Conservation (phyloP, 2,113 vertebrate genomes). For the Channa argus region DNA sequence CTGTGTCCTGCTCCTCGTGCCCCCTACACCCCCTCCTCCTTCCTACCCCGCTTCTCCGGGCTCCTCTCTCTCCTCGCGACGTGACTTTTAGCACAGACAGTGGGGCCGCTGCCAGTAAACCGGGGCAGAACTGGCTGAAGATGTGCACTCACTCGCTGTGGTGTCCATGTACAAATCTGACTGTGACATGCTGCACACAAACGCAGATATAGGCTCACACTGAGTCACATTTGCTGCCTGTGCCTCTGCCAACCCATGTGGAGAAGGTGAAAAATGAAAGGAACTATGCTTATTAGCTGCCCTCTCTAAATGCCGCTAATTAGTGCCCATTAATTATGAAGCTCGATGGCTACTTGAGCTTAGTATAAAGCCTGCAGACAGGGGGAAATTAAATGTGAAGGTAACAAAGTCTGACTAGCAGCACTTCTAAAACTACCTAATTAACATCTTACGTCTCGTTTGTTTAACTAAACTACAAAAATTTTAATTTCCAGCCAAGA, state of each 20-base stretch:
- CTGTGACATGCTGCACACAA: conserved; percentile 4
- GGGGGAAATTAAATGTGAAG: neutral
- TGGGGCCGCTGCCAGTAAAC: conserved; percentile 82
- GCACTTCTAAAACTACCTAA: neutral
- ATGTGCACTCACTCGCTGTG: conserved; percentile 55
- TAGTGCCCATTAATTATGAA: neutral
- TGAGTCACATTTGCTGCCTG: neutral
- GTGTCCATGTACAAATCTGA: conserved; percentile 38
- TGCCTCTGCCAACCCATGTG: neutral
- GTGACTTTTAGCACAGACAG: conserved; percentile 86
- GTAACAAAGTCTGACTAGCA: neutral
- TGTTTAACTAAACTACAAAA: neutral
- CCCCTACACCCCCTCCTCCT: conserved; percentile 74
- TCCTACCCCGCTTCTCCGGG: conserved; percentile 67
- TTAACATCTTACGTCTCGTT: neutral
- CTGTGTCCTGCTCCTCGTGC: conserved; percentile 84
- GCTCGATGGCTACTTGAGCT: neutral
- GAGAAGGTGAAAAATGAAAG: neutral
- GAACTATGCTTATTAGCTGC: neutral
- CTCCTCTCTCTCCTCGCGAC: conserved; percentile 79
- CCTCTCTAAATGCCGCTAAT: neutral
- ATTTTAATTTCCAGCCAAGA: neutral
- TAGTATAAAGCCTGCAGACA: neutral
- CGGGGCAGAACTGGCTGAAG: conserved; percentile 76
- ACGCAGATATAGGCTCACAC: neutral